Percentiles rank a stretch among this genome's conserved stretches.
Conservation (phyloP, 2,888 invertebrate genomes). For the Cetonia aurata region DNA sequence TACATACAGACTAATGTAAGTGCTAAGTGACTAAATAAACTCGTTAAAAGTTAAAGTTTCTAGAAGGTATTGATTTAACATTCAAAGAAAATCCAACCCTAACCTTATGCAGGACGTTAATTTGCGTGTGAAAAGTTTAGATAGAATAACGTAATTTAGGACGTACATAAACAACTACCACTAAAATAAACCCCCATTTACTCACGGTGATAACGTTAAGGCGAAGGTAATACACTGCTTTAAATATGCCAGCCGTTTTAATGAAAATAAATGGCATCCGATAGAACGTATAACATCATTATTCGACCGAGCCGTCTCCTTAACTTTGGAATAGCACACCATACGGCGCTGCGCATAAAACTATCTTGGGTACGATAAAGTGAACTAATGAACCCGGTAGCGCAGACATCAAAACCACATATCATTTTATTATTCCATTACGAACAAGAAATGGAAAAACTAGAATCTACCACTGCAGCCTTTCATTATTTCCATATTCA, state of each 20-base stretch:
- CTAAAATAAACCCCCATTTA: neutral
- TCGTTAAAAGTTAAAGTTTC: too few relatives aligned
- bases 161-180: neutral
- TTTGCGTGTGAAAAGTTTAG: neutral
- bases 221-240: neutral
- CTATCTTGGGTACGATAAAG: constrained; percentile 12
- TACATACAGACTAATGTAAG: too few relatives aligned
- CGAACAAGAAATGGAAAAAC: constrained; percentile 10
- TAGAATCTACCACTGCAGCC: neutral
- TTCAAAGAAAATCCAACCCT: too few relatives aligned
- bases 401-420: neutral
- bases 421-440: constrained; percentile 5
- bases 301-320: constrained; percentile 2
- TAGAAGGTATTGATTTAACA: too few relatives aligned
- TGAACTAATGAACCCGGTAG: constrained; percentile 16
- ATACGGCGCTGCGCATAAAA: neutral
- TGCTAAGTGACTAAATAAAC: too few relatives aligned
- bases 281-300: constrained; percentile 6
- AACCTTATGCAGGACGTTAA: too few relatives aligned
- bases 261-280: constrained; percentile 11
- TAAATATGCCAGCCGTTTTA: constrained; percentile 1
- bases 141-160: neutral
- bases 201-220: neutral
- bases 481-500: constrained; percentile 9
- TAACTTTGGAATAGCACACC: constrained; percentile 8